Conservation (phyloP, 2,797 vertebrate genomes). For the Ptychobarbus kaznakovi region DNA sequence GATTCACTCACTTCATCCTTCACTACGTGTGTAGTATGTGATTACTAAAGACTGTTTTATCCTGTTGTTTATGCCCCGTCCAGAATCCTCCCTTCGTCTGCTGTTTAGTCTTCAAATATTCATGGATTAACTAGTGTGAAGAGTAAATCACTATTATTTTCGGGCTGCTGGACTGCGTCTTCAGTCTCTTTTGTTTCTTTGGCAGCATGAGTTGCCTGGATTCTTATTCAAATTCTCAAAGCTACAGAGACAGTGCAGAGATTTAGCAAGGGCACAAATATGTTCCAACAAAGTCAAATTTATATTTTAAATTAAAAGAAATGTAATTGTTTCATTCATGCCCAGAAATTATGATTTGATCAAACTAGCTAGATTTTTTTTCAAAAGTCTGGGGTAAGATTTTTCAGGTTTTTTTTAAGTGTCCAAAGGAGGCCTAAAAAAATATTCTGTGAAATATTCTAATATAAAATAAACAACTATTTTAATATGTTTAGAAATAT, state of each 20-base stretch:
- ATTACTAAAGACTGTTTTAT: constrained; percentile 46
- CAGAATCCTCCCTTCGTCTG: constrained; percentile 33
- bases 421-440: background rate
- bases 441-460: no score
- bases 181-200: constrained; percentile 61
- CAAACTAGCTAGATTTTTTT: background rate
- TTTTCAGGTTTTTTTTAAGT: background rate
- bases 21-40: constrained; percentile 17
- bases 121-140: constrained; percentile 65
- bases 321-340: background rate
- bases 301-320: background rate
- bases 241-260: constrained; percentile 11
- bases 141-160: constrained; percentile 65
- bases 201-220: constrained; percentile 52
- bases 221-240: constrained; percentile 58
- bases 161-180: constrained; percentile 57
- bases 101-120: constrained; percentile 57
- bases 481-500: background rate
- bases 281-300: background rate
- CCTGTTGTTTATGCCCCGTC: constrained; percentile 14
- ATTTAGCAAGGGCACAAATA: constrained; percentile 15
- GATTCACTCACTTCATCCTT: constrained; percentile 20
- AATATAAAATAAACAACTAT: background rate
- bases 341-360: background rate
- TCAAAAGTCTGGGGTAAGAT: background rate